These are phyloP conservation scores for Caenorhabditis uteleia DNA, from an alignment of 2,888 invertebrate genomes.

Conservation along the genomic window DNA sequence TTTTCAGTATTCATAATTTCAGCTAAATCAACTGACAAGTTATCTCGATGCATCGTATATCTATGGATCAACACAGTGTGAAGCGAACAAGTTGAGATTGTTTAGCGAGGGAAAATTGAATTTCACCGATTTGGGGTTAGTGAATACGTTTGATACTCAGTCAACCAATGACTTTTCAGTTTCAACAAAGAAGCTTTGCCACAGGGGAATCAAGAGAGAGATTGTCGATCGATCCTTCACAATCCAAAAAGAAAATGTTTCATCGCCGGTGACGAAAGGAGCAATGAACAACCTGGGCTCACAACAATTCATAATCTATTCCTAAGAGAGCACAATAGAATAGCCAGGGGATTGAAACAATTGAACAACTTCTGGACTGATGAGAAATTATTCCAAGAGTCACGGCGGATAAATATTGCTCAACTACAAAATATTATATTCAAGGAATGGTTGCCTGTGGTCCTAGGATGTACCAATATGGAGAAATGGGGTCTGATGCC, in stretches of 20 bases:
- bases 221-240: constrained; percentile 59
- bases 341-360: constrained; percentile 60
- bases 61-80: constrained; percentile 88
- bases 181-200: constrained; percentile 69
- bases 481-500: constrained; percentile 86
- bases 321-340: constrained; percentile 68
- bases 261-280: constrained; percentile 65
- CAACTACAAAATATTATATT: constrained; percentile 75
- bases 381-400: constrained; percentile 71
- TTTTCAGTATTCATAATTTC: too few species aligned
- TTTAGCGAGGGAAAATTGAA: constrained; percentile 72
- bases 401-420: constrained; percentile 71
- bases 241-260: constrained; percentile 35
- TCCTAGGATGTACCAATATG: constrained; percentile 81
- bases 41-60: constrained; percentile 81
- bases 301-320: constrained; percentile 67
- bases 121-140: constrained; percentile 67
- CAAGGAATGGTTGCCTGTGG: constrained; percentile 78
- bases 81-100: constrained; percentile 81
- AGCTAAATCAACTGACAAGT: constrained; percentile 91
- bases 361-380: constrained; percentile 70
- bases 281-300: constrained; percentile 68
- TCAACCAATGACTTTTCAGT: too few species aligned
- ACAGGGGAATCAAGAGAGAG: constrained; percentile 68
- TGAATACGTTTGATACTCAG: background rate